A percentile compares a stretch with the other conserved stretches of the same genome.
These are phyloP conservation scores for Dynastes grantii DNA, from an alignment of 2,888 invertebrate species.

Conservation along the genomic window DNA sequence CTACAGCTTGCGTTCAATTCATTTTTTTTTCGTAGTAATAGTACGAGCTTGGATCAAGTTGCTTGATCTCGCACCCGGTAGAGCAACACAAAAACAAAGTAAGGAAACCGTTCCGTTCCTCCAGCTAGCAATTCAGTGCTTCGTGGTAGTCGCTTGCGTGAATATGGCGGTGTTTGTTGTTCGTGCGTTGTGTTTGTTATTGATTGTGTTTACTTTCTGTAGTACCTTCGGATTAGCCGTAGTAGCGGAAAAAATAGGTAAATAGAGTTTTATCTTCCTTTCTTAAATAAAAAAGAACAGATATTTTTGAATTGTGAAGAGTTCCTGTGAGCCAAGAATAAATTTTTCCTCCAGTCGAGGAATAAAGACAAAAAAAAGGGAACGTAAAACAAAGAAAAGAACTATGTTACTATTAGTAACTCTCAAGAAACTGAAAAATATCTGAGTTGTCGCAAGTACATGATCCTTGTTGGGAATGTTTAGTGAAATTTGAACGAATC, in stretches of 20 bases:
- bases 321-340: not conserved
- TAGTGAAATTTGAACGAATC: too few species aligned
- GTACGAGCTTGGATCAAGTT: not conserved
- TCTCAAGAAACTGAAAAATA: not conserved
- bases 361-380: not conserved
- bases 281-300: not conserved
- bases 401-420: not conserved
- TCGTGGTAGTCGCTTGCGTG: constrained; percentile 20
- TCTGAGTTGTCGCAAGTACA: too few species aligned
- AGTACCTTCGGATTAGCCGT: constrained; percentile 32
- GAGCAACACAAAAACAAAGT: too few species aligned
- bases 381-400: not conserved
- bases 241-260: constrained; percentile 32
- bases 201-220: constrained; percentile 39
- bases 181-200: constrained; percentile 37
- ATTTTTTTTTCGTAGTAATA: not conserved
- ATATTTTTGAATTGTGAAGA: not conserved
- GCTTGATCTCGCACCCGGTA: too few species aligned
- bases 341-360: not conserved
- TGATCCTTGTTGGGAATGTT: too few species aligned
- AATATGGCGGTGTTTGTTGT: constrained; percentile 42
- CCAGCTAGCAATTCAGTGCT: too few species aligned
- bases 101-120: too few species aligned
- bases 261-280: not conserved
- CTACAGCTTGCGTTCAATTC: too few species aligned